Evolutionary conservation across 1,140 invertebrate genomes (phyloP), one percentile per base, ranked within the genome.

Genomic region (Hycleus cichorii): DNA sequence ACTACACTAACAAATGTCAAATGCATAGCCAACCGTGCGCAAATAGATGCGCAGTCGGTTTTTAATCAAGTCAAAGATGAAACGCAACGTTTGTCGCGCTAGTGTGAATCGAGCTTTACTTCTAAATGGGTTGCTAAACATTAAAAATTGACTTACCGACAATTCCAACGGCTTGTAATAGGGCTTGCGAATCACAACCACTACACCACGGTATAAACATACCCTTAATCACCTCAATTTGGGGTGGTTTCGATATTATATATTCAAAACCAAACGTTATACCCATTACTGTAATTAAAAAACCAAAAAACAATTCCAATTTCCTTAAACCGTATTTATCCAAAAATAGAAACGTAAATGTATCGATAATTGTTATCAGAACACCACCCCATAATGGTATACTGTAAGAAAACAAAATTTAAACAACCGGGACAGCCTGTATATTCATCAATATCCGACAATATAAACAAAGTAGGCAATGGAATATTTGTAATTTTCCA

Each of bases 251-350:
- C 7, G 88, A 87, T 18, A 83, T 78, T 8, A 90, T 72, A 70
- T 92, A 95, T 53, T 95, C 89, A 75, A 91, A 97, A 39, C 93
- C 93, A 76, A 97, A 97, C 1, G 90, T 88, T 5, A 93, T 65
- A 43, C 86, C 92, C 93, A 96, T 97, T 1, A 90, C 73, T 2
- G 82, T 77, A 58, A 97, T 96, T 1, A 96, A 79, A 56, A 91
- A 78, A 43, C 82, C 90, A 76, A 97, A 97, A 67, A 96, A 86
- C 4, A 86, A 77, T 76, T 96, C 94, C 54, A 97, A 76, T 76
- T 95, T 95, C 58, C 93, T 76, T 12, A 97, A 77, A 9, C 93
- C 94, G 77, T 94, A 95, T 68, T 91, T 93, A 69, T 96, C 94
- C 49, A 97, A 75, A 59, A 93, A 82, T 59, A 97, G 78, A 77